Base-by-base conservation (phyloP, 2,113 vertebrate species). In the Euleptes europaea region DNA sequence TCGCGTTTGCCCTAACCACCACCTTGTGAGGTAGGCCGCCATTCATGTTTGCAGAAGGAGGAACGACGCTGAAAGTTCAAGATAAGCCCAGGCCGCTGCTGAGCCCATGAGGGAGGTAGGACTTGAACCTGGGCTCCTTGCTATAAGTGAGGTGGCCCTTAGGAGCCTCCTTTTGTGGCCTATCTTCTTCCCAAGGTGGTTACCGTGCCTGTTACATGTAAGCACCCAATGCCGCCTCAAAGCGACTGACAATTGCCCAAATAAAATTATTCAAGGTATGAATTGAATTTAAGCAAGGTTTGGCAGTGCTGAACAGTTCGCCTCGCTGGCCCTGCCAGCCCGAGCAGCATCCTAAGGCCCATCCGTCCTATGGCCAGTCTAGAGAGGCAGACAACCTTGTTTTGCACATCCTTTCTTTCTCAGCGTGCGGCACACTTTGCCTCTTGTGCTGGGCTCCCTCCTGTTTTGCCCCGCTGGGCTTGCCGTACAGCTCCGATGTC, bases 401-500 rank as follows among this genome's bases (percentile, higher is more conserved):
- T 60, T 57, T 26, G 54, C 8, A 17, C 10, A 4, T 23, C 31
- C 26, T n/a, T 73, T 60, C 49, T 28, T 60, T 23, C 14, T 40
- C 78, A 33, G 14, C 13, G 15, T 3, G n/a, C 8, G 23, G 23
- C 28, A 40, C 35, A 82, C 38, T 33, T 6, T 38, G 67, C 66
- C 3, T 28, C 80, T 54, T 71, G 84, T 44, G 19, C 63, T 0
- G 0, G 66, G 54, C 70, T 35, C 33, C 60, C 26, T 67, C 15
- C 69, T 0, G 35, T 0, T 0, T n/a, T 7, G 83, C 31, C 69
- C 80, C 17, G 84, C 0, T 0, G 69, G 1, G 69, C 51, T 33
- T n/a, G 92, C 78, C 94, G 94, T 88, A 96, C 93, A 35, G 91
- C 86, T 76, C 92, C 93, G 83, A 98, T 90, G 80, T 92, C 96